Evolutionary conservation across 2,797 vertebrate species (phyloP).

Genomic region (Borostomias antarcticus): DNA sequence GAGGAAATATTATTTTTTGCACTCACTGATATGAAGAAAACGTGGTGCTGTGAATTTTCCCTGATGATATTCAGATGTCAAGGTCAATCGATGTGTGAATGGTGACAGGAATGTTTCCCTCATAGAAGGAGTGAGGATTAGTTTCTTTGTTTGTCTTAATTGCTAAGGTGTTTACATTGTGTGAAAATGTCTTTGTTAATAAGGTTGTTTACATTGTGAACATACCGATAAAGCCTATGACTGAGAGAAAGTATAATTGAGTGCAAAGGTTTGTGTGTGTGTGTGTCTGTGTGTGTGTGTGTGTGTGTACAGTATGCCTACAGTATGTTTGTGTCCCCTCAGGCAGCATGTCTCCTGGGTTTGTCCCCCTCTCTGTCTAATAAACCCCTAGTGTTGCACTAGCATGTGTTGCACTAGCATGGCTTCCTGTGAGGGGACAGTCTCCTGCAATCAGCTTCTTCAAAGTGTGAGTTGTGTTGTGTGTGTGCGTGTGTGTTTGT

Average conservation of each 20-base stretch:
- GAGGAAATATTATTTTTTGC: constrained; percentile 42
- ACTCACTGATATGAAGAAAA: constrained; percentile 42
- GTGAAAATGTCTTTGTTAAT: neutral
- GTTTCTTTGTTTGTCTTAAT: neutral
- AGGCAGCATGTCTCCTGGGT: constrained; percentile 36
- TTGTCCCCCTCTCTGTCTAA: constrained; percentile 49
- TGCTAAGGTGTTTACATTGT: neutral
- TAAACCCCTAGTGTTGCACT: constrained; percentile 54
- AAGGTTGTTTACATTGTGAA: too few species aligned
- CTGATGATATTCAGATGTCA: constrained; percentile 27
- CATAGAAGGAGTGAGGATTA: neutral
- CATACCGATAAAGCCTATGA: neutral
- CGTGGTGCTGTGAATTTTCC: constrained; percentile 37
- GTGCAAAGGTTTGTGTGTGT: constrained; percentile 3
- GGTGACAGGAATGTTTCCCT: neutral
- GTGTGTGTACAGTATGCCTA: neutral
- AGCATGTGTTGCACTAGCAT: too few species aligned
- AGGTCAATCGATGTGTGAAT: constrained; percentile 26
- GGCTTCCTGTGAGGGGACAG: constrained; percentile 36
- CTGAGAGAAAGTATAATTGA: neutral
- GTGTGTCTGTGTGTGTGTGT: constrained; percentile 5
- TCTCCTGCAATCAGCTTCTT: constrained; percentile 60
- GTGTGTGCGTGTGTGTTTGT: too few species aligned
- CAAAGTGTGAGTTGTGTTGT: too few species aligned
- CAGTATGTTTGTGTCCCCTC: constrained; percentile 6